Evolutionary conservation across 2,113 vertebrate species (phyloP), one percentile per base, ranked within the genome.

Genomic region (Himantopus leucocephalus): DNA sequence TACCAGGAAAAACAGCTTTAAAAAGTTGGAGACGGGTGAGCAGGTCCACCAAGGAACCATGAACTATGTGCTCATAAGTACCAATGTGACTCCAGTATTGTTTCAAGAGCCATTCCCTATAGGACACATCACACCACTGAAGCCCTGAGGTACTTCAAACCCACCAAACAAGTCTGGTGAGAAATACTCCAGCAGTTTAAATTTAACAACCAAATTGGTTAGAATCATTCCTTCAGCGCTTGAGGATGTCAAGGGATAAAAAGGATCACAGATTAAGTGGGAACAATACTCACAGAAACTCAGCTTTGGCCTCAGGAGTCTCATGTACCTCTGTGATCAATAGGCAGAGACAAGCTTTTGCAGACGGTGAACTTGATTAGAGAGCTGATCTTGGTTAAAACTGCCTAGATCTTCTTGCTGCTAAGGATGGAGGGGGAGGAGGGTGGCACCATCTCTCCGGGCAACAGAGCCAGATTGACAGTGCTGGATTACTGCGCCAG

Each of bases 301-400:
- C 85, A 80, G 8, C 68, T 62, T 71, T 74, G 86, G 68, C 96
- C 91, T 95, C 59, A 2, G 86, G 52, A 95, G 50, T 47, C 86
- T 95, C 79, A 45, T 59, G 91, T 85, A 35, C 24, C 91, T 85
- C 88, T 55, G 91, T 2, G 3, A 76, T 94, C 93, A 81, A 52
- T 27, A 19, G 86, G 68, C 68, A 95, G 92, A 73, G 63, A 62
- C 26, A 34, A 94, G 93, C 85, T 93, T 60, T 67, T 8, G 9
- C 93, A 96, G 89, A 76, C 9, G 10, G 73, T 84, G 93, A 92
- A 75, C 89, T 94, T 84, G 93, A 92, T 97, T 91, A 92, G 86
- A 77, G 72, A 94, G 77, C 53, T 97, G 95, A 92, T 96, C 96
- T 96, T 35, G 80, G 93, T 96, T 96, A 96, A 95, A 95, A 78